A percentile compares a stretch with the other conserved stretches of the same genome.
phyloP scores from a whole-genome alignment of 2,888 invertebrate species.

The Ophioninae sp. region DNA sequence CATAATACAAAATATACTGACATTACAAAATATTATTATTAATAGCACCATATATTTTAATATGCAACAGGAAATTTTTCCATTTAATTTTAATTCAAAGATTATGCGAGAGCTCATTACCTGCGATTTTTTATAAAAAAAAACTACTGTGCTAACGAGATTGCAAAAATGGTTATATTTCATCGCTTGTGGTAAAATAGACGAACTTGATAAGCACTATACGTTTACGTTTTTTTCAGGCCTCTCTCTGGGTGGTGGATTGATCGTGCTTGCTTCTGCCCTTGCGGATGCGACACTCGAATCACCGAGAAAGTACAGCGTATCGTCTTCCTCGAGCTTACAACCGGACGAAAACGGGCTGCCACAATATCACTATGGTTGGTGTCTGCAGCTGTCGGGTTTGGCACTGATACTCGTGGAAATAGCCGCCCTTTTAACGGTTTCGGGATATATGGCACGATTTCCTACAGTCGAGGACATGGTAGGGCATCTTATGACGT shows the following conservation, averaged over 20 bases:
- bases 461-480: conserved; percentile 85
- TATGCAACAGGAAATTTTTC: no score
- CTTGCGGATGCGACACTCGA: conserved; percentile 84
- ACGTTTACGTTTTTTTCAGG: conserved; percentile 81
- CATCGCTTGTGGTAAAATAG: no score
- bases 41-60: no score
- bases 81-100: no score
- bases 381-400: conserved; percentile 85
- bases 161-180: no score
- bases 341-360: conserved; percentile 76
- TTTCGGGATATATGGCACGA: conserved; percentile 84
- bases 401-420: conserved; percentile 84
- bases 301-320: conserved; percentile 75
- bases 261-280: conserved; percentile 84
- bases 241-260: conserved; percentile 84
- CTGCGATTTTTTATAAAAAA: no score
- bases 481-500: conserved; percentile 78
- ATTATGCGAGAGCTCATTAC: no score
- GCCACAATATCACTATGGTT: conserved; percentile 84
- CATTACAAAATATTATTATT: no score
- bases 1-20: no score
- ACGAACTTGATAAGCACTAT: no score
- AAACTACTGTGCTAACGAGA: no score
- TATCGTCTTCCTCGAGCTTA: conserved; percentile 71
- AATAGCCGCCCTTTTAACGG: conserved; percentile 83